Base-by-base conservation (phyloP, 2,113 vertebrate genomes). In the Aptenodytes patagonicus region DNA sequence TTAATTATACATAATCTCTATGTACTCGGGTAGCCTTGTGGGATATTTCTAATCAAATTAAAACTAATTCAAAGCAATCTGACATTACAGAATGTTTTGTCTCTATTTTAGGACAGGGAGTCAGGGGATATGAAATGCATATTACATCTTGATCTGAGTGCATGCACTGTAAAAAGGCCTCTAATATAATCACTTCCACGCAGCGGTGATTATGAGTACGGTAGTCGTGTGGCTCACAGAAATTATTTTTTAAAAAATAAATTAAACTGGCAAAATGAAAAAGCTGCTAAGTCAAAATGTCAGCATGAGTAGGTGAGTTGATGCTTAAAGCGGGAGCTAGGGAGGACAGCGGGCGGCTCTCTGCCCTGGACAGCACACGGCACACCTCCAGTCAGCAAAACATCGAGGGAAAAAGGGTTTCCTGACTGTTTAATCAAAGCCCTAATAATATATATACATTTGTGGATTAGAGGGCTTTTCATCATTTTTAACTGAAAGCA, bases 1-100 rank as follows among this genome's bases (percentile, higher is more conserved):
- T 97, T 98, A 97, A 98, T 96, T 98, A 96, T 94, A 88, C 88
- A 93, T 97, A 97, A 98, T 98, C 97, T 97, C 93, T 80, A 64
- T 84, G 92, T 94, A 68, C 90, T 60, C 57, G 65, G 90, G 87
- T 28, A 87, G 94, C 86, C 97, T 97, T 94, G 66, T 94, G 96
- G 93, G 95, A 97, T 84, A 90, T 91, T 97, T 95, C 95, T 96
- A 95, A 98, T 95, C 96, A 97, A 98, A 98, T 97, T 86, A 95
- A 90, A 95, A 75, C 89, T 84, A 91, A 97, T 96, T 97, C 95
- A 91, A 70, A 91, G 87, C 91, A 82, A 94, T 95, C 90, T 94
- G 87, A 87, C 96, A 70, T 92, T 91, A 92, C 87, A 78, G 47
- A 88, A 87, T 77, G 88, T 92, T 96, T 95, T 94, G 95, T 93